Base-by-base conservation (phyloP, 2,113 vertebrate species). In the Pavo muticus region DNA sequence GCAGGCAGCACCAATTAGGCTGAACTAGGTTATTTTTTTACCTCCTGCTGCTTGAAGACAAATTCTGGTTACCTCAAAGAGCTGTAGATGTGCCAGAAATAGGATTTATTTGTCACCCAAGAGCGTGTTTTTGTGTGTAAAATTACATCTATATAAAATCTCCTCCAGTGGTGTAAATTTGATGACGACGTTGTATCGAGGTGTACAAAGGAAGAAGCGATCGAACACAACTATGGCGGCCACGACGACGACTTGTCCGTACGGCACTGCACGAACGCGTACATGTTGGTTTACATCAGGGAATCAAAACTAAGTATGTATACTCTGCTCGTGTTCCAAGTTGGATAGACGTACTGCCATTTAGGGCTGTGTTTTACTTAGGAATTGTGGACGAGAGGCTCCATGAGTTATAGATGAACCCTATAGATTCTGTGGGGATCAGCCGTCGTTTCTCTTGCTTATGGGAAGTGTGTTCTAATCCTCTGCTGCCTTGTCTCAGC, bases 201-300 rank as follows among this genome's bases (percentile, higher is more conserved):
- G 84, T 99, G 99, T 96, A 99, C 99, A 32, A 99, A 99, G 94
- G 99, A 99, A 95, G 99, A 99, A 94, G 99, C 99, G 21, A 99
- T 99, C 24, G 99, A 99, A 63, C 99, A 99, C 98, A 99, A 99
- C 97, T 99, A 99, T 1, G 99, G 99, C 2, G 99, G 99, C 15
- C 99, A 99, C 2, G 99, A 99, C 0, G 99, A 99, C 3, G 99
- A 99, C 97, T 97, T 99, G 29, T 99, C 99, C 3, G 99, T 99
- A 44, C 98, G 99, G 59, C 99, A 99, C 97, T 99, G 99, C 97
- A 99, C 99, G 6, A 99, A 99, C 3, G 99, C 99, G 0, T 99
- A 99, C 97, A 99, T 99, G 99, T 96, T 99, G 98, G 99, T 99
- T 52, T 99, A 99, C 96, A 99, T 99, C 97, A 98, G 99, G 82